Base-by-base conservation (phyloP, 2,113 vertebrate genomes). In the Sylvietta virens region DNA sequence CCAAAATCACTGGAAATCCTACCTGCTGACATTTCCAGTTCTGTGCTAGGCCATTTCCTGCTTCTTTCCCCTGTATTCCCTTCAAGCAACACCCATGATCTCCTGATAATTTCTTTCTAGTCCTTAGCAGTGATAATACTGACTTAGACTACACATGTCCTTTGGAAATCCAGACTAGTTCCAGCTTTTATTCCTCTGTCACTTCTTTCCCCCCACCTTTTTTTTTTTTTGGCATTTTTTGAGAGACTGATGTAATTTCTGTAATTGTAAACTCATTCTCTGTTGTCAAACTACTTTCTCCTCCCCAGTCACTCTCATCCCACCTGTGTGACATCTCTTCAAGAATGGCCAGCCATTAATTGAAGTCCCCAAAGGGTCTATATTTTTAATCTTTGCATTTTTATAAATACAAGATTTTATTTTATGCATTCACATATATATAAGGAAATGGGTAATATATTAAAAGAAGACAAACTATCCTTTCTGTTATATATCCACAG, bases 171-270 rank as follows among this genome's bases (percentile, higher is more conserved):
- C 3, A 20, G 8, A 42, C 22, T 42, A 26, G 1, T 33, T 94
- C 50, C 77, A 45, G 13, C 21, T 76, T 71, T 83, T 72, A 37
- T 58, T 61, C 15, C 8, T 39, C 35, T 77, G 6, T 65, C 54
- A 2, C 4, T 21, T 48, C 28, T 81, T 20, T 31, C 5, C 3
- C 18, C n/a, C n/a, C n/a, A n/a, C n/a, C 6, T 15, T 28, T 2
- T 21, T 28, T 28, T 7, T 60, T 58, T 35, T 70, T 47, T 16
- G 6, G 5, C 12, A 5, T 61, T 67, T 80, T 86, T 48, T 42
- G 14, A 54, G 40, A 60, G 21, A 27, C 27, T 69, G 27, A 14
- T 58, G 6, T 72, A 78, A 64, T 57, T 90, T 81, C 37, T 65
- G 7, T 3, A 10, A 16, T n/a, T 61, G 12, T 35, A 73, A 81